Evolutionary conservation across 2,888 invertebrate genomes (phyloP).

Genomic region (Volucella zonaria): DNA sequence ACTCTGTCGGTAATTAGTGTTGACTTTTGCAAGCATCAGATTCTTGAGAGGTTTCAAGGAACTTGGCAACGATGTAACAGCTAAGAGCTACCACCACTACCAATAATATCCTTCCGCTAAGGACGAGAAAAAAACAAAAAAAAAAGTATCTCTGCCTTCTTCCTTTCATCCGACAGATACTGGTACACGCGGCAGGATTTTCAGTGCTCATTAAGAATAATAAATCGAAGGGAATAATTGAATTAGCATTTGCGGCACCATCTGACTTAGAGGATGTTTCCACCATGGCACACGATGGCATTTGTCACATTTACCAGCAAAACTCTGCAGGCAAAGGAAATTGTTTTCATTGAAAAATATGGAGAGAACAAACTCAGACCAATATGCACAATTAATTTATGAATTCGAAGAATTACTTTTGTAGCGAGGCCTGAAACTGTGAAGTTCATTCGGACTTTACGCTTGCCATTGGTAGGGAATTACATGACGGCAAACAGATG

Average conservation of each 20-base stretch:
- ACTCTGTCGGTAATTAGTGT: constrained; percentile 67
- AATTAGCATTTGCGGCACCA: constrained; percentile 60
- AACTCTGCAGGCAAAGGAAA: background rate
- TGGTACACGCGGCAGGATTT: background rate
- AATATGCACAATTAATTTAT: constrained; percentile 31
- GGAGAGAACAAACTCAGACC: constrained; percentile 7
- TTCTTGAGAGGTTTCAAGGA: constrained; percentile 23
- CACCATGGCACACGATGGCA: background rate
- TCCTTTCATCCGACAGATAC: background rate
- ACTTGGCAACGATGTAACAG: background rate
- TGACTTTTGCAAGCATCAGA: constrained; percentile 59
- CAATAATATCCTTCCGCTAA: constrained; percentile 32
- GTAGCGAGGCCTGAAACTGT: no score
- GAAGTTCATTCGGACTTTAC: no score
- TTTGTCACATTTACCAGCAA: constrained; percentile 3
- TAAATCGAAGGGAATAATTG: constrained; percentile 70
- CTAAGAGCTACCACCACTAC: constrained; percentile 3
- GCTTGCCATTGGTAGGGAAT: no score
- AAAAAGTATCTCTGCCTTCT: constrained; percentile 1
- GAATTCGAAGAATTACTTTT: constrained; percentile 6
- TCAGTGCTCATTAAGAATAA: constrained; percentile 63
- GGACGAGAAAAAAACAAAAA: background rate
- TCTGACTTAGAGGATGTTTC: constrained; percentile 7
- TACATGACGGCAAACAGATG: no score
- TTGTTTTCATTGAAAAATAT: constrained; percentile 17